These are phyloP conservation scores for Apamea sordens DNA, from an alignment of 2,888 invertebrate genomes.

Conservation along the genomic window DNA sequence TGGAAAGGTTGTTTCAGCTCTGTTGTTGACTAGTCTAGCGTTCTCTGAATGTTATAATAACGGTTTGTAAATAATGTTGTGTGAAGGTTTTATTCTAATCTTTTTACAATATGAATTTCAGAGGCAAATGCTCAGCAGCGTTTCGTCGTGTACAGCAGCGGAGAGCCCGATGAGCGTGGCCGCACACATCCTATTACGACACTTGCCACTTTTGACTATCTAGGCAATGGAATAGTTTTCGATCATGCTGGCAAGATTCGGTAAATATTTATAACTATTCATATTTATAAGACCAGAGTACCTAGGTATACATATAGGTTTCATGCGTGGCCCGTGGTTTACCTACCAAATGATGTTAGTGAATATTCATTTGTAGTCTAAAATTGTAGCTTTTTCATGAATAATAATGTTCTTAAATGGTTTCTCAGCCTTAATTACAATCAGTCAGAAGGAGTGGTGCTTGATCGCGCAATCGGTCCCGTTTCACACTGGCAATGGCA, in stretches of 20 bases:
- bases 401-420: neutral
- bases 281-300: neutral
- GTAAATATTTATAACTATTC: constrained; percentile 63
- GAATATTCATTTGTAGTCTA: no score
- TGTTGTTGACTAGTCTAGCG: neutral
- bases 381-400: no score
- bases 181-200: constrained; percentile 80
- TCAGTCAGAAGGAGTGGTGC: constrained; percentile 86
- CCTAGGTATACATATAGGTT: no score
- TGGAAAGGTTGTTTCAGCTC: neutral
- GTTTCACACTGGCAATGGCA: constrained; percentile 88
- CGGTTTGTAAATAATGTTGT: neutral
- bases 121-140: constrained; percentile 85
- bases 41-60: neutral
- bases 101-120: constrained; percentile 53
- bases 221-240: constrained; percentile 86
- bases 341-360: no score
- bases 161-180: constrained; percentile 82
- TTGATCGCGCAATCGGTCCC: constrained; percentile 84
- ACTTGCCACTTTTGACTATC: constrained; percentile 84
- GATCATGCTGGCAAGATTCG: constrained; percentile 86
- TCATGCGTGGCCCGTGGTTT: neutral
- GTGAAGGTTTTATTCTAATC: neutral
- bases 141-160: constrained; percentile 84
- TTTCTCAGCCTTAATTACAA: constrained; percentile 84